Conservation (phyloP, 64 coral and sea anemone species). For the Montipora foliosa region DNA sequence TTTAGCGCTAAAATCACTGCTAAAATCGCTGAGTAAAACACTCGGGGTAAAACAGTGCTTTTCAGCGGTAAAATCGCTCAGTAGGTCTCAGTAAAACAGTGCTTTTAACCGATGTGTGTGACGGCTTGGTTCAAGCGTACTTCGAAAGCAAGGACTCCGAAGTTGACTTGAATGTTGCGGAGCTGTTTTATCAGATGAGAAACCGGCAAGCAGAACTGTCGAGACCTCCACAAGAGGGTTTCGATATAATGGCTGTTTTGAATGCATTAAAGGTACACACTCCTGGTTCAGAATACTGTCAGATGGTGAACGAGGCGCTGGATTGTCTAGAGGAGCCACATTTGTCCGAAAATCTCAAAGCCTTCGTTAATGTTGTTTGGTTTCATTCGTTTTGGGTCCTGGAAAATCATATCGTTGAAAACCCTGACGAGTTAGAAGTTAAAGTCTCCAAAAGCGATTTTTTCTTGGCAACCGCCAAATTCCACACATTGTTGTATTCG, state of each 20-base stretch:
- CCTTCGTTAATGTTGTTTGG: constrained; percentile 15
- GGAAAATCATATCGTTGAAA: constrained; percentile 25
- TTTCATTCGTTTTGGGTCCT: constrained; percentile 19
- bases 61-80: too few species aligned
- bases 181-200: neutral
- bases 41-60: too few species aligned
- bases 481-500: neutral
- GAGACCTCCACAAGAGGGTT: neutral
- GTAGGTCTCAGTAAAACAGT: too few species aligned
- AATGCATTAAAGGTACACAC: neutral
- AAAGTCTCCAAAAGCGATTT: constrained; percentile 1
- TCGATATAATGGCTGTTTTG: neutral
- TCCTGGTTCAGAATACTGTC: neutral
- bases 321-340: neutral
- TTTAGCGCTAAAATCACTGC: too few species aligned
- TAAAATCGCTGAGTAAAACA: too few species aligned
- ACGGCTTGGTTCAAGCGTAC: neutral
- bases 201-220: constrained; percentile 25
- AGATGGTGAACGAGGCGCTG: neutral
- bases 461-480: neutral
- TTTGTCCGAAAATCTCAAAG: neutral
- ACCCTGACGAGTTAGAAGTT: neutral
- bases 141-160: constrained; percentile 9
- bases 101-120: too few species aligned
- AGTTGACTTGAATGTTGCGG: neutral